Percentiles rank a stretch among this genome's conserved stretches.
Evolutionary conservation across 2,888 invertebrate genomes (phyloP).

Genomic region (Rosalia funebris): DNA sequence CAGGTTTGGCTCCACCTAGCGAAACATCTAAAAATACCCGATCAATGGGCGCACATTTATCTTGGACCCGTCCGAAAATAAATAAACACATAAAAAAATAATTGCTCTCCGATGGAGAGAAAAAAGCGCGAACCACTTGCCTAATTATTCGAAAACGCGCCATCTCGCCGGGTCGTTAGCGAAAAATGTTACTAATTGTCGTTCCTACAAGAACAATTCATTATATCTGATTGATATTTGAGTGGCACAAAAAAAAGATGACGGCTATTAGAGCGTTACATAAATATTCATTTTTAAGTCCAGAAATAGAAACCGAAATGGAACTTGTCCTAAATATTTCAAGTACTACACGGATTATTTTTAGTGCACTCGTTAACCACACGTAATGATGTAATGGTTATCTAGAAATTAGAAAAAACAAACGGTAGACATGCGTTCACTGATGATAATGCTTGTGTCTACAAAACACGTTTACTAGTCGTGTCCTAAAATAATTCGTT

Average conservation of each 20-base stretch:
- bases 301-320: conserved; percentile 13
- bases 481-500: too few species aligned
- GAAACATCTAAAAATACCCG: not conserved
- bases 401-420: too few species aligned
- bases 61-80: not conserved
- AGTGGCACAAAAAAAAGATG: conserved; percentile 5
- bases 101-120: not conserved
- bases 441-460: too few species aligned
- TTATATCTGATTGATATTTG: conserved; percentile 5
- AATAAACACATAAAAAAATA: conserved; percentile 4
- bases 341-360: not conserved
- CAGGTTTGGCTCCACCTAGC: not conserved
- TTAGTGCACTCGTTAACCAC: not conserved
- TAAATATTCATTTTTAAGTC: conserved; percentile 14
- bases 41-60: not conserved
- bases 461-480: too few species aligned
- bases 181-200: not conserved
- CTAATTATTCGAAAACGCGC: conserved; percentile 3
- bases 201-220: not conserved
- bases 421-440: too few species aligned
- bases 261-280: conserved; percentile 1
- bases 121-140: not conserved
- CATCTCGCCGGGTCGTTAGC: not conserved
- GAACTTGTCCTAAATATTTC: conserved; percentile 14
- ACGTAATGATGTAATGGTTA: too few species aligned